phyloP scores from a whole-genome alignment of 2,888 invertebrate genomes.

The Tenthredo amoena region DNA sequence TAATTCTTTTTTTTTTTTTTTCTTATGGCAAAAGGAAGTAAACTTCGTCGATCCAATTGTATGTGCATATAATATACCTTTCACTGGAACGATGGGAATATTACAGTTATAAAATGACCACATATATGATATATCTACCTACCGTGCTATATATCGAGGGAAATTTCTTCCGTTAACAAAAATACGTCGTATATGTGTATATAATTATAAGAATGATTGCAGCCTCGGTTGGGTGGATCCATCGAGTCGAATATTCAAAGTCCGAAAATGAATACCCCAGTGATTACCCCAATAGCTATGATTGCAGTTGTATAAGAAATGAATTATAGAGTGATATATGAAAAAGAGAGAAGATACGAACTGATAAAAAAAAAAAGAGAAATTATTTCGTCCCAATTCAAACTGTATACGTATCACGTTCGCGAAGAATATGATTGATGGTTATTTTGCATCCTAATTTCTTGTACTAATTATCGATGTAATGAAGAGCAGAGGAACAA shows the following conservation, averaged over 20 bases:
- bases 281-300: background rate
- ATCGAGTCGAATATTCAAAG: background rate
- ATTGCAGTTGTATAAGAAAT: background rate
- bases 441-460: too few relatives aligned
- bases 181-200: background rate
- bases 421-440: too few relatives aligned
- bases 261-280: background rate
- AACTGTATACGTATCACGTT: too few relatives aligned
- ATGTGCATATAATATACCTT: slow-evolving; percentile 13
- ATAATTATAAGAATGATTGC: background rate
- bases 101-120: background rate
- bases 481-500: too few relatives aligned
- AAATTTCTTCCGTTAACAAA: slow-evolving; percentile 36
- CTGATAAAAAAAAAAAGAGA: background rate
- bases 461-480: too few relatives aligned
- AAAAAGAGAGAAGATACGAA: background rate
- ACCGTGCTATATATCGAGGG: slow-evolving; percentile 3
- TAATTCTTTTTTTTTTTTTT: too few relatives aligned
- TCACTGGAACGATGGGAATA: background rate
- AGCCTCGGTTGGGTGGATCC: background rate
- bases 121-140: background rate
- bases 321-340: background rate
- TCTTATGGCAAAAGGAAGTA: background rate
- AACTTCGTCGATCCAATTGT: background rate
- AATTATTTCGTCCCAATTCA: background rate